Percentiles rank a stretch among this genome's conserved stretches.
Conservation (phyloP, 2,113 vertebrate genomes). For the Lophius piscatorius region DNA sequence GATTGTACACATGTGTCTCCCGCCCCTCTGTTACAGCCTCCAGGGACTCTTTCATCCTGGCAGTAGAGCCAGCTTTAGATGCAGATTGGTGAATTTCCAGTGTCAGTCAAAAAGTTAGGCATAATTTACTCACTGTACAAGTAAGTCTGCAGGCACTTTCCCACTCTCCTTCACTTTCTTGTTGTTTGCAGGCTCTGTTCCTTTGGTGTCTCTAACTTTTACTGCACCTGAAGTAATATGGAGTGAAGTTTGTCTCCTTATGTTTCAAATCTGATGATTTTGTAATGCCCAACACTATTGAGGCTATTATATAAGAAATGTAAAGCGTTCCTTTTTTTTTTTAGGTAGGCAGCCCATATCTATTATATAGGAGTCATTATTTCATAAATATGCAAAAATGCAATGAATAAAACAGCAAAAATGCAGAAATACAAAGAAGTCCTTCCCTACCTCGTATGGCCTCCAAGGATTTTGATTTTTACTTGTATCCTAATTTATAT, state of each 20-base stretch:
- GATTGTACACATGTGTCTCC: constrained; percentile 28
- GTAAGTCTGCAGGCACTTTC: constrained; percentile 47
- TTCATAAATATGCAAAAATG: background rate
- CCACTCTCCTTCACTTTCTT: constrained; percentile 14
- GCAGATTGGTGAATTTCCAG: constrained; percentile 51
- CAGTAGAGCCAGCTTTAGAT: constrained; percentile 47
- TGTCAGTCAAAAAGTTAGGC: constrained; percentile 52
- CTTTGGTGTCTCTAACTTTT: constrained; percentile 14
- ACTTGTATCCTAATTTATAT: background rate
- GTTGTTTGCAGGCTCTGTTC: constrained; percentile 1
- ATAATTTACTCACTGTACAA: constrained; percentile 62
- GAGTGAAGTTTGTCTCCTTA: constrained; percentile 7
- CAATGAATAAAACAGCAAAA: background rate
- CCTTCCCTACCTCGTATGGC: background rate
- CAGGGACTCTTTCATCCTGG: constrained; percentile 50
- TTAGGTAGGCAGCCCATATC: background rate
- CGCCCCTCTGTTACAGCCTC: constrained; percentile 21
- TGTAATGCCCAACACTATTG: too few species aligned
- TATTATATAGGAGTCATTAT: background rate
- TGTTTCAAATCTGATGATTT: constrained; percentile 9
- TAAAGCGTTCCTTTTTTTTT: background rate
- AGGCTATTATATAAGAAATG: too few species aligned
- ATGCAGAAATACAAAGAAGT: background rate
- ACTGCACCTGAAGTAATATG: background rate
- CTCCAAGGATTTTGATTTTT: background rate